A percentile compares a stretch with the other conserved stretches of the same genome.
Conservation (phyloP, 2,888 invertebrate species). For the Scaptodrosophila latifasciaeformis region DNA sequence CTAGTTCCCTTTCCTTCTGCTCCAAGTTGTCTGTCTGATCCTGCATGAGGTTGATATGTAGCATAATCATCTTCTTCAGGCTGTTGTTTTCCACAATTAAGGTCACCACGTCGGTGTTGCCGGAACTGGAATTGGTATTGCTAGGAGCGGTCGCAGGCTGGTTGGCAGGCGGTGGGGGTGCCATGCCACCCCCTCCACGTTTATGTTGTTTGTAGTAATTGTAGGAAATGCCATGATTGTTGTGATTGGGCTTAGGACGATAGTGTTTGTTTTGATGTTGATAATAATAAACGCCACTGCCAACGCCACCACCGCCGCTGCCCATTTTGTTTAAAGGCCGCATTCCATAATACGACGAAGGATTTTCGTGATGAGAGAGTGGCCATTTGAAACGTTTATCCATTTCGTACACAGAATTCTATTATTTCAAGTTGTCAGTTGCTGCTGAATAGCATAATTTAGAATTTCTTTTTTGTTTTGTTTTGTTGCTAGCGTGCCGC, state of each 20-base stretch:
- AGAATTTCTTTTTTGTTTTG: slow-evolving; percentile 36
- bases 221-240: too few relatives aligned
- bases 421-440: not conserved
- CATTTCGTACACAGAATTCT: slow-evolving; percentile 31
- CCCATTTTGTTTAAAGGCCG: slow-evolving; percentile 1
- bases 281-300: slow-evolving; percentile 2
- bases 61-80: slow-evolving; percentile 84
- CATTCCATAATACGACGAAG: slow-evolving; percentile 23
- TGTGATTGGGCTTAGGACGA: slow-evolving; percentile 40
- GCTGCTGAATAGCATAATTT: slow-evolving; percentile 25
- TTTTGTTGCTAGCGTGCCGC: slow-evolving; percentile 31
- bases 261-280: not conserved
- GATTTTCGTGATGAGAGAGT: slow-evolving; percentile 30
- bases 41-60: slow-evolving; percentile 91
- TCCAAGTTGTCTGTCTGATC: slow-evolving; percentile 90
- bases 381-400: slow-evolving; percentile 53
- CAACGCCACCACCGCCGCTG: slow-evolving; percentile 3
- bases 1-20: slow-evolving; percentile 86
- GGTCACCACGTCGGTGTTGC: slow-evolving; percentile 64
- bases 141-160: too few relatives aligned
- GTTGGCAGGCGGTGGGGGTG: too few relatives aligned
- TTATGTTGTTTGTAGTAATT: slow-evolving; percentile 16
- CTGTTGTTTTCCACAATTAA: slow-evolving; percentile 74
- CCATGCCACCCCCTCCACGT: slow-evolving; percentile 1
- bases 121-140: slow-evolving; percentile 25